phyloP scores from a whole-genome alignment of 2,888 invertebrate genomes.

The Heliconius ismenius region DNA sequence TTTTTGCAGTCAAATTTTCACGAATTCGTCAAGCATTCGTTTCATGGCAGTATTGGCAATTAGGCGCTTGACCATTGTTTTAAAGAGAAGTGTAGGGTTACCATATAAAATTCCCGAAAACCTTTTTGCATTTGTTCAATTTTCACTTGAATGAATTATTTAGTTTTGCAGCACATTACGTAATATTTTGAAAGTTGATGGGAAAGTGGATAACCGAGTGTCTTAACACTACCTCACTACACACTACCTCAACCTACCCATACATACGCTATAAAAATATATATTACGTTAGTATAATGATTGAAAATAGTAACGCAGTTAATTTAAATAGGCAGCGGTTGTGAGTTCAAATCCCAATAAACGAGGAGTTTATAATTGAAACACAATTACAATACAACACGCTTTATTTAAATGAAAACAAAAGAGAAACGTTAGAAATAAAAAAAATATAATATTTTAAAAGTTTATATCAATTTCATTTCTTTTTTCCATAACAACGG shows the following conservation, averaged over 20 bases:
- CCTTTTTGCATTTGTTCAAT: constrained; percentile 3
- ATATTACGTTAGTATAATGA: too few species aligned
- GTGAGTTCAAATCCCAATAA: too few species aligned
- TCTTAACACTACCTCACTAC: not conserved
- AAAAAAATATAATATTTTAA: not conserved
- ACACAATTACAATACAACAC: not conserved
- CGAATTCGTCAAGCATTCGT: constrained; percentile 46
- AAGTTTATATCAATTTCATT: not conserved
- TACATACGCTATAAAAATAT: not conserved
- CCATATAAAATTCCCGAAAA: not conserved
- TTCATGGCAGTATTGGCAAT: constrained; percentile 45
- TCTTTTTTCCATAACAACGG: not conserved
- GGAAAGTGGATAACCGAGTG: not conserved
- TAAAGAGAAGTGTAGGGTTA: constrained; percentile 14
- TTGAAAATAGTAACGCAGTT: too few species aligned
- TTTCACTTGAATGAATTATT: too few species aligned
- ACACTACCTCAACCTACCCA: too few species aligned
- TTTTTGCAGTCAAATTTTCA: constrained; percentile 47
- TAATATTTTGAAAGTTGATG: not conserved
- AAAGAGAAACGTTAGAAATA: not conserved
- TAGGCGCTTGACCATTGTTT: constrained; percentile 32
- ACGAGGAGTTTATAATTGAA: too few species aligned
- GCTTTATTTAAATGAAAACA: not conserved
- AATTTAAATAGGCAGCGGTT: too few species aligned
- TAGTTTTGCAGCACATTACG: too few species aligned